phyloP scores from a whole-genome alignment of 2,797 vertebrate species.

The Pristis pectinata region DNA sequence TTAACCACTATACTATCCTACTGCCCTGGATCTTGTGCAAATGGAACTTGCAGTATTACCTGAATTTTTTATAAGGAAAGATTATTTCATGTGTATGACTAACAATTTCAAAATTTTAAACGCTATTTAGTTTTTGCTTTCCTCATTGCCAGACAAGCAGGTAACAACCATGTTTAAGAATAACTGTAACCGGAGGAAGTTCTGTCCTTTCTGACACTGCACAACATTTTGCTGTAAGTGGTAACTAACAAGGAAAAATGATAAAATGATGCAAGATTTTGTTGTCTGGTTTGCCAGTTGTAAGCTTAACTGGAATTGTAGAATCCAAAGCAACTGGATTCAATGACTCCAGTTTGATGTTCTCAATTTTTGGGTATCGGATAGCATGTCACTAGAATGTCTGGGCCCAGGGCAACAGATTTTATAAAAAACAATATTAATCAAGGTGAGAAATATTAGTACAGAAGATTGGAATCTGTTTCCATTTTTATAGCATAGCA shows the following conservation, averaged over 20 bases:
- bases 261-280: not conserved
- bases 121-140: not conserved
- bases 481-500: not conserved
- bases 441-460: not conserved
- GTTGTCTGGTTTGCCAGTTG: not conserved
- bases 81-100: too few species aligned
- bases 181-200: not conserved
- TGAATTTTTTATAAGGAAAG: too few species aligned
- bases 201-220: not conserved
- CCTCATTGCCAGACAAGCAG: not conserved
- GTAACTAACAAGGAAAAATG: not conserved
- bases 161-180: not conserved
- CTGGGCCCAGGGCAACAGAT: not conserved
- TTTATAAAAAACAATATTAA: not conserved
- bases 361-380: not conserved
- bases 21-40: too few species aligned
- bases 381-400: not conserved
- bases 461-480: not conserved
- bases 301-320: not conserved
- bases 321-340: not conserved
- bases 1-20: too few species aligned
- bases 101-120: not conserved
- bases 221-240: not conserved
- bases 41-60: too few species aligned
- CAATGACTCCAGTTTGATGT: not conserved